Evolutionary conservation across 2,113 vertebrate species (phyloP), one percentile per base, ranked within the genome.

Genomic region (Podiceps cristatus): DNA sequence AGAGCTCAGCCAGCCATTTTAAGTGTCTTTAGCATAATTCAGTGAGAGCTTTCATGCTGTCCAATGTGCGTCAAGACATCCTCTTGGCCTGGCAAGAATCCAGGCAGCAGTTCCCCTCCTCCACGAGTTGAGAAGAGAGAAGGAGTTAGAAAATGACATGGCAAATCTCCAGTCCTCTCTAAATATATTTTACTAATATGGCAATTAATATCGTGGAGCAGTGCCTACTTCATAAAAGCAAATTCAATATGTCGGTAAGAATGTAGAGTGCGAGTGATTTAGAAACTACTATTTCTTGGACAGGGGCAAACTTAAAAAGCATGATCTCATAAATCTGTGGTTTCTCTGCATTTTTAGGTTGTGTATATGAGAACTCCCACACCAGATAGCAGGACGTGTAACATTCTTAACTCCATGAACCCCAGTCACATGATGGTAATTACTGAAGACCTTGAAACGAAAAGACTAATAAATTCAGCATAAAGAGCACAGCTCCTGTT

Each of bases 371-470:
- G 94, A 60, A 82, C 95, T 95, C 97, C 95, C 90, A 95, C 77
- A 56, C 72, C 95, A 88, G 88, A 97, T 49, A 97, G 95, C 8
- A 24, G 88, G 95, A 88, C 58, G 3, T 94, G 91, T 95, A 96
- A 93, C 93, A 97, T 86, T 96, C 96, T 96, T 91, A 73, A 87
- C 96, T 91, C 95, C 89, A 73, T 79, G 95, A 98, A 88, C 96
- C 94, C 77, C n/a, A 40, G 94, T 75, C 88, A 95, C 94, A 89
- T 25, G 45, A 67, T 24, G 78, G 93, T 92, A 97, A 97, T 97
- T 96, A 97, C 81, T 28, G 84, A 55, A 96, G 97, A 97, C 96
- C 45, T 93, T 72, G 93, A 94, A 81, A 77, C 86, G 83, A 90
- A 64, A 75, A 72, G 82, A 74, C 86, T 50, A 96, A 97, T 97